phyloP scores from a whole-genome alignment of 2,797 vertebrate species.

The Oryzias sinensis region DNA sequence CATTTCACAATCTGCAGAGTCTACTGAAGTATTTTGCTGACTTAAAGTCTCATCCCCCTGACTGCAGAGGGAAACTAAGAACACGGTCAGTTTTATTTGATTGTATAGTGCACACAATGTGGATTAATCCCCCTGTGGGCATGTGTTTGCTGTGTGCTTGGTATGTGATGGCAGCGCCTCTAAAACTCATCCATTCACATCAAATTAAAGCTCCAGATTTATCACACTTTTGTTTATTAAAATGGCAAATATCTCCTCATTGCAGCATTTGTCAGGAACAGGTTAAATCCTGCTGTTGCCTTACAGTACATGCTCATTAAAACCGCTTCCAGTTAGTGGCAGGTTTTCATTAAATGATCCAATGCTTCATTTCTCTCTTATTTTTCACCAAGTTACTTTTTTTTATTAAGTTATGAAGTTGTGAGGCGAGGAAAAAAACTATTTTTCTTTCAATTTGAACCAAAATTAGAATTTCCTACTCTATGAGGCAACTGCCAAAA shows the following conservation, averaged over 20 bases:
- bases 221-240: conserved; percentile 60
- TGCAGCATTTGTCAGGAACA: conserved; percentile 73
- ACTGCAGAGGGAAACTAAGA: conserved; percentile 45
- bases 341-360: no score
- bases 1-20: conserved; percentile 64
- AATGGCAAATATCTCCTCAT: conserved; percentile 66
- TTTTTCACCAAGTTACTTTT: no score
- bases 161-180: conserved; percentile 13
- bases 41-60: conserved; percentile 52
- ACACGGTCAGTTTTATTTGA: conserved; percentile 22
- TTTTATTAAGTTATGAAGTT: no score
- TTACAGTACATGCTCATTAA: conserved; percentile 53
- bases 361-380: no score
- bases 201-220: conserved; percentile 27
- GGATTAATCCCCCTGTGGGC: conserved; percentile 22
- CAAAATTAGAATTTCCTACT: background rate
- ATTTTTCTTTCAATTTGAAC: background rate
- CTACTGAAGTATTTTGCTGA: conserved; percentile 58
- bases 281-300: conserved; percentile 60
- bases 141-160: conserved; percentile 31
- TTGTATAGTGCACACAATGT: conserved; percentile 12
- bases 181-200: conserved; percentile 28
- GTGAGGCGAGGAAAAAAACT: no score
- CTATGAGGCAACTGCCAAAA: background rate
- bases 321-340: conserved; percentile 52